phyloP scores from a whole-genome alignment of 2,888 invertebrate genomes.

The Sepiola atlantica region DNA sequence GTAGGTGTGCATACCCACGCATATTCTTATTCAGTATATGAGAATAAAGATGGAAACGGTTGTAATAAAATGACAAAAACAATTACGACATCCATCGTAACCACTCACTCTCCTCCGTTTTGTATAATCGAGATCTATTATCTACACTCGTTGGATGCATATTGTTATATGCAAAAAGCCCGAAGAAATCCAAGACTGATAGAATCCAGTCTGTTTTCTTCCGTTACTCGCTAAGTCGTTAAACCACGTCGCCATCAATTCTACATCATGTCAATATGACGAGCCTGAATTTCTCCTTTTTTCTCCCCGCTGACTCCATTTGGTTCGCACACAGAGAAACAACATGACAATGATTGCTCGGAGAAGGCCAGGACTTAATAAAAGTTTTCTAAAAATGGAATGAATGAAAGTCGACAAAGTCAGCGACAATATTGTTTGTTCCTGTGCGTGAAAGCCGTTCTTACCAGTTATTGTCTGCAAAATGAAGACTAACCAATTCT shows the following conservation, averaged over 20 bases:
- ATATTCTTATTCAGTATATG: neutral
- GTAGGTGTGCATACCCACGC: neutral
- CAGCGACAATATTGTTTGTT: neutral
- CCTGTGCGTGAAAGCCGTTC: neutral
- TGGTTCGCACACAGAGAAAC: neutral
- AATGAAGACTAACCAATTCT: neutral
- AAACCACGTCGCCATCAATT: neutral
- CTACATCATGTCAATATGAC: neutral
- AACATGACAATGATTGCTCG: neutral
- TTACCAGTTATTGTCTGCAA: neutral
- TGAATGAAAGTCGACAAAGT: neutral
- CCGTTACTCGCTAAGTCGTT: neutral
- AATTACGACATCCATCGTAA: neutral
- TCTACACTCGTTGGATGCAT: neutral
- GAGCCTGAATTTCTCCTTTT: neutral
- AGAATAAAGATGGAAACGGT: neutral
- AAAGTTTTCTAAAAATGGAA: neutral
- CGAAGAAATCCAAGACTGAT: conserved; percentile 11
- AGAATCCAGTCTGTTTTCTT: conserved; percentile 2
- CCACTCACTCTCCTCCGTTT: neutral
- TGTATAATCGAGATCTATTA: neutral
- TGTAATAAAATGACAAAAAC: neutral
- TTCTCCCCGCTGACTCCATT: neutral
- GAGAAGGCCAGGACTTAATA: neutral
- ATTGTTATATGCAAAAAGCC: neutral